Conservation (phyloP, 2,888 invertebrate species). For the Pristionchus mayeri region DNA sequence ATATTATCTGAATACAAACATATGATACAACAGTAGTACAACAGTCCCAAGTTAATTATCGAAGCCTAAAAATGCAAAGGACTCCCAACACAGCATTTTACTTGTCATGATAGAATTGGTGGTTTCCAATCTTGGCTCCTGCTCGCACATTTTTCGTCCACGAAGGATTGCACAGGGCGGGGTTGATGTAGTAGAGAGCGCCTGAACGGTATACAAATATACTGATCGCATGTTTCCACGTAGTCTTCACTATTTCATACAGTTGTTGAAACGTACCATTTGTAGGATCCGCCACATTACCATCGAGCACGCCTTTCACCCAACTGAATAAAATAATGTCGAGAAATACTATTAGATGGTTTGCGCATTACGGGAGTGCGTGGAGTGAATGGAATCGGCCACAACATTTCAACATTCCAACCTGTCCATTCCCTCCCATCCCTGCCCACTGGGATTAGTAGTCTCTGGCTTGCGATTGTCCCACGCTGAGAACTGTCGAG, state of each 20-base stretch:
- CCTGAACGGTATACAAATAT: background rate
- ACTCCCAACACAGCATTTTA: no score
- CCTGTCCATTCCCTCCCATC: background rate
- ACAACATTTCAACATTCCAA: background rate
- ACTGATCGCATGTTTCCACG: no score
- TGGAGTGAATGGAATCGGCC: background rate
- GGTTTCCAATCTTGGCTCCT: conserved; percentile 8
- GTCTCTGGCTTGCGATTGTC: background rate
- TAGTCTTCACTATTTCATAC: background rate
- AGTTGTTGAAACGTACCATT: background rate
- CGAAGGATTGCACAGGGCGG: background rate
- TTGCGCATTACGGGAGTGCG: no score
- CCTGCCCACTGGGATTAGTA: background rate
- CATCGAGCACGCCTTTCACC: background rate
- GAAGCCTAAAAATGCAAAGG: no score
- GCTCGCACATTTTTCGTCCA: background rate
- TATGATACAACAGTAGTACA: no score
- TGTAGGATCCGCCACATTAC: background rate
- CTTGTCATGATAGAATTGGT: background rate
- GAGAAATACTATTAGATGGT: no score
- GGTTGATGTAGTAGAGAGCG: conserved; percentile 4
- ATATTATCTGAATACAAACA: no score
- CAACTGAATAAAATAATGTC: background rate
- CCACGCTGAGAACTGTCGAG: background rate
- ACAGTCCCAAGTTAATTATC: no score